Base-by-base conservation (phyloP, 2,797 vertebrate genomes). In the Selene dorsalis region DNA sequence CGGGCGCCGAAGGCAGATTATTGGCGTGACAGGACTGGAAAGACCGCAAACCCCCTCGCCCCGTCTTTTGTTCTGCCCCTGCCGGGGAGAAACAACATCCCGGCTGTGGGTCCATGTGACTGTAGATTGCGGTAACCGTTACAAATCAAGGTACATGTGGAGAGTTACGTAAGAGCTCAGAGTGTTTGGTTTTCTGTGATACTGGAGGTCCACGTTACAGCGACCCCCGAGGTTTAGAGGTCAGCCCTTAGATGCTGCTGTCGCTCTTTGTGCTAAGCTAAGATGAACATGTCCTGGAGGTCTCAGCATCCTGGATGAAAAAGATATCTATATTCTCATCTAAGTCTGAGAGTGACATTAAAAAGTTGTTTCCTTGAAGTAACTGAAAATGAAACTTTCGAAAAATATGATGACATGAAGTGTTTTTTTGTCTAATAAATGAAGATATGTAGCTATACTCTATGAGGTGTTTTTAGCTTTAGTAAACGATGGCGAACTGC, bases 111-210 rank as follows among this genome's bases (percentile, higher is more conserved):
- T 64, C 56, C 80, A 69, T 75, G 70, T 86, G 62, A 68, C 45
- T 32, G 60, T 7, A 48, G 61, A 30, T 24, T 61, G 11, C 26
- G 59, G 22, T 17, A 45, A 71, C 70, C 73, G 18, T 72, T 63
- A 69, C 61, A 7, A 74, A 86, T 83, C 53, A 2, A 57, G 24
- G 66, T 68, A 57, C 66, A 71, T 72, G 73, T 67, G 56, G 24
- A 43, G 24, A 60, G 43, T 71, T 69, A 52, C 22, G 38, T 30
- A 70, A 71, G 70, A 65, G 6, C 0, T 50, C 1, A 11, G 55
- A 22, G 41, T 45, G 26, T 11, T 6, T 64, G 47, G 22, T 57
- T 43, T 57, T 38, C 18, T 3, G 63, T 61, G 60, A 53, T 20
- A 64, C 32, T 52, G 39, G 22, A 35, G 30, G 14, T 39, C 45